A percentile compares a stretch with the other conserved stretches of the same genome.
phyloP scores from a whole-genome alignment of 2,888 invertebrate species.

The Stomorhina lunata region DNA sequence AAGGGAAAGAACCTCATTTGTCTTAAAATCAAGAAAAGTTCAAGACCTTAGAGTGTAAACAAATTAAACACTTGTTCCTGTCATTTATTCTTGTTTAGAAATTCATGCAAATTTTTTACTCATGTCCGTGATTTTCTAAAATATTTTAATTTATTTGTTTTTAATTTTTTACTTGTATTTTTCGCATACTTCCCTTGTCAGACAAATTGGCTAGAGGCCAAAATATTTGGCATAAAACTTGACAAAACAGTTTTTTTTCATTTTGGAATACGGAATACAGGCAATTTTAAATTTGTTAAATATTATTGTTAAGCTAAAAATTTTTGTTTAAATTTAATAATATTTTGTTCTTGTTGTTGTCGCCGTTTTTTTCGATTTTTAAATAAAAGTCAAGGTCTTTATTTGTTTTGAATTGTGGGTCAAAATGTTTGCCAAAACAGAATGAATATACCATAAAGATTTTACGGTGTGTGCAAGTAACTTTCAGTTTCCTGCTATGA shows the following conservation, averaged over 20 bases:
- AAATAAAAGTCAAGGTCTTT: slow-evolving; percentile 42
- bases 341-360: slow-evolving; percentile 6
- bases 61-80: too few relatives aligned
- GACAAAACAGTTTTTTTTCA: slow-evolving; percentile 12
- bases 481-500: background rate
- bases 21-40: too few relatives aligned
- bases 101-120: background rate
- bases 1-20: too few relatives aligned
- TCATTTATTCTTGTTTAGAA: background rate
- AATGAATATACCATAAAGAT: background rate
- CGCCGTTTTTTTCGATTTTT: background rate
- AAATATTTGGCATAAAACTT: slow-evolving; percentile 10
- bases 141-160: background rate
- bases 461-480: background rate
- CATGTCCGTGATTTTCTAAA: background rate
- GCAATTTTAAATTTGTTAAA: background rate
- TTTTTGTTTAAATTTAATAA: slow-evolving; percentile 11
- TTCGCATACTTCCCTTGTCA: slow-evolving; percentile 11
- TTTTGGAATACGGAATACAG: background rate
- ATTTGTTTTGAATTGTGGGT: slow-evolving; percentile 8
- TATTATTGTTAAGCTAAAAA: slow-evolving; percentile 14
- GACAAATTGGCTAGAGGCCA: slow-evolving; percentile 47
- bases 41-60: too few relatives aligned
- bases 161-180: background rate
- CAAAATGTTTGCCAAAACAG: slow-evolving; percentile 13